Percentiles rank a stretch among this genome's conserved stretches.
Evolutionary conservation across 2,113 vertebrate genomes (phyloP).

Genomic region (Emydocephalus ijimae): DNA sequence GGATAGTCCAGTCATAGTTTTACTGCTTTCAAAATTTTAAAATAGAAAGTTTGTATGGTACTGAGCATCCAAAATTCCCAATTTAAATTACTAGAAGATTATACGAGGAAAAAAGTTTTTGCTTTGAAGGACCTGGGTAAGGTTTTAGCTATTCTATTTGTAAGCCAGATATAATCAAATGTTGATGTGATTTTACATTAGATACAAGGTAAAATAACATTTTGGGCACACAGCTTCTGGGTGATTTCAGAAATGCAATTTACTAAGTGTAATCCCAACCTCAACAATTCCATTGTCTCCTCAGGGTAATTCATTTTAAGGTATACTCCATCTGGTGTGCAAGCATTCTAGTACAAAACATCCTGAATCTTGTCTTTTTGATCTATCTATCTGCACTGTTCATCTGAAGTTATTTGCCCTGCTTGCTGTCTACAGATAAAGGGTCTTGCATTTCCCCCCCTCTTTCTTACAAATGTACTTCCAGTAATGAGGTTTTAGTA

Average conservation of each 20-base stretch:
- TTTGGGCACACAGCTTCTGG: neutral
- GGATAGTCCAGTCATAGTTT: neutral
- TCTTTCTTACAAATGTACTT: conserved; percentile 10
- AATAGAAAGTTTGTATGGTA: neutral
- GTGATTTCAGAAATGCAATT: neutral
- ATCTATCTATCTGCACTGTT: neutral
- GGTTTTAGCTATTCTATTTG: no score
- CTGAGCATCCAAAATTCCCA: neutral
- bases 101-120: neutral
- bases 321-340: neutral
- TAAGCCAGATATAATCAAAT: neutral
- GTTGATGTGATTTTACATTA: neutral
- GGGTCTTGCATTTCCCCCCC: accelerated
- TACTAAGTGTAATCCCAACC: neutral
- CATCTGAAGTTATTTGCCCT: neutral
- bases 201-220: neutral
- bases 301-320: neutral
- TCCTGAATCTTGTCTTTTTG: neutral
- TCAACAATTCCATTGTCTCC: neutral
- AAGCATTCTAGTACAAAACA: neutral
- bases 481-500: conserved; percentile 27
- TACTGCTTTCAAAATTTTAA: neutral
- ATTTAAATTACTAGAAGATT: neutral
- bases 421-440: conserved; percentile 14
- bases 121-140: neutral